Evolutionary conservation across 2,888 invertebrate genomes (phyloP).

Genomic region (Nomada ruficornis): DNA sequence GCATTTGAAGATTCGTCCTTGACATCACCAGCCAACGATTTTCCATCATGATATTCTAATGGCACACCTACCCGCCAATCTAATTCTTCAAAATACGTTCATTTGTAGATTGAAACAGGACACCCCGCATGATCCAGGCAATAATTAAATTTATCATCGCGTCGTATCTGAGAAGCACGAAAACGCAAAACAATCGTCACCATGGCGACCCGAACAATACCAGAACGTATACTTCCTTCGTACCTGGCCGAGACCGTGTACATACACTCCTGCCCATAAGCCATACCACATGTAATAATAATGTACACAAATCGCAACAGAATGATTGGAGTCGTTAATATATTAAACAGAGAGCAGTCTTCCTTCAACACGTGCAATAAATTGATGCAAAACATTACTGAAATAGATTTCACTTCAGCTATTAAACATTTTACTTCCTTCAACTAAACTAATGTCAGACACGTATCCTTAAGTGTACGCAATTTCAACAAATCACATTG

Average conservation of each 20-base stretch:
- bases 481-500: no score
- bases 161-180: slow-evolving; percentile 30
- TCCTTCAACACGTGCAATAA: no score
- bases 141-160: slow-evolving; percentile 41
- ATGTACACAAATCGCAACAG: no score
- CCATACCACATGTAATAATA: no score
- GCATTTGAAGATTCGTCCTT: not conserved
- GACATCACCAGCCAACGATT: not conserved
- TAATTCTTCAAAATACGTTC: slow-evolving; percentile 24
- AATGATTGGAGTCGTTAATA: no score
- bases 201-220: not conserved
- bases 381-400: no score
- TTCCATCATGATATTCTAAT: slow-evolving; percentile 22
- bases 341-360: no score
- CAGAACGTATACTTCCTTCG: not conserved
- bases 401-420: no score
- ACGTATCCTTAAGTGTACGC: no score
- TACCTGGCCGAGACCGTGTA: not conserved
- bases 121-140: slow-evolving; percentile 17
- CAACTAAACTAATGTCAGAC: no score
- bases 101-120: slow-evolving; percentile 21
- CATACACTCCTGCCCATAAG: not conserved
- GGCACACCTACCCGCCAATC: not conserved
- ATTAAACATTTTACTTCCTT: no score
- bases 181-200: slow-evolving; percentile 31